Conservation (phyloP, 2,113 vertebrate species). For the Hemichromis elongatus region DNA sequence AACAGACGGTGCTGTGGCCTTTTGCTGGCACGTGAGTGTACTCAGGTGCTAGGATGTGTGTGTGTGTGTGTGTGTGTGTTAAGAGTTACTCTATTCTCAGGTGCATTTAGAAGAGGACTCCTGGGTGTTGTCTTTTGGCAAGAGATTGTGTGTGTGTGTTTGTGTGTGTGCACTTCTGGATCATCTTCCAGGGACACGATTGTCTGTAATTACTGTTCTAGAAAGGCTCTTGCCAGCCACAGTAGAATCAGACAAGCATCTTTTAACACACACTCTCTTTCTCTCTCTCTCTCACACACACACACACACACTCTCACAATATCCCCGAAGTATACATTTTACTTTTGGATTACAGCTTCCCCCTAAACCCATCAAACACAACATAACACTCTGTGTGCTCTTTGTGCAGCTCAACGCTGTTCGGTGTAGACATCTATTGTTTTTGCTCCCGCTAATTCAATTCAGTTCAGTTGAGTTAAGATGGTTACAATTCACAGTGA, state of each 20-base stretch:
- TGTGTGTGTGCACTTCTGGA: slow-evolving; percentile 2
- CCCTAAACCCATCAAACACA: not conserved
- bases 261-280: not conserved
- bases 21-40: slow-evolving; percentile 37
- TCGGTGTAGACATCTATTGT: not conserved
- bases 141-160: not conserved
- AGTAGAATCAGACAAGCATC: not conserved
- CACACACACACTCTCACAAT: not conserved
- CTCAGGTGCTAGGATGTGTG: slow-evolving; percentile 31
- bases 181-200: slow-evolving; percentile 16
- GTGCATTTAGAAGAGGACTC: slow-evolving; percentile 26
- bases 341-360: not conserved
- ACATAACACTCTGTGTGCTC: not conserved
- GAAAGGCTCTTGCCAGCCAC: slow-evolving; percentile 2
- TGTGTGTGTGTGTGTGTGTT: slow-evolving; percentile 1
- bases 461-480: not conserved
- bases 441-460: not conserved
- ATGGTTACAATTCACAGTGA: not conserved
- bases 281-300: not conserved
- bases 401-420: not conserved
- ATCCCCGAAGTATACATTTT: not conserved
- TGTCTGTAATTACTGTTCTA: slow-evolving; percentile 30
- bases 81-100: slow-evolving; percentile 41
- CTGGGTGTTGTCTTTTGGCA: slow-evolving; percentile 50
- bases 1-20: slow-evolving; percentile 47